Percentiles rank a stretch among this genome's conserved stretches.
Conservation (phyloP, 2,797 vertebrate species). For the Gymnopithys bicolor region DNA sequence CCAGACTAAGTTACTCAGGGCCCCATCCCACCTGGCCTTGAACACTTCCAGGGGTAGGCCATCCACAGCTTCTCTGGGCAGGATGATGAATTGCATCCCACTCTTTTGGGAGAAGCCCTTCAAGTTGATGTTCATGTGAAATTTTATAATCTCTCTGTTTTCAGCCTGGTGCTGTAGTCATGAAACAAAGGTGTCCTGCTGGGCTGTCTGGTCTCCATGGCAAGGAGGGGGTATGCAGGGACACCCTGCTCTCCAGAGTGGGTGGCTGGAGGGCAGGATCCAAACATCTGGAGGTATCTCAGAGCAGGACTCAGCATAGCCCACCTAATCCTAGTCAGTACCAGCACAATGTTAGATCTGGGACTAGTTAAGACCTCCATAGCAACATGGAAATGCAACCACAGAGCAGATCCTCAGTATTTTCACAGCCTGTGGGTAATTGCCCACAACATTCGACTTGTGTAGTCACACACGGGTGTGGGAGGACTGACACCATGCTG, state of each 20-base stretch:
- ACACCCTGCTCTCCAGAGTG: fast-evolving
- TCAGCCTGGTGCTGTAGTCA: neutral
- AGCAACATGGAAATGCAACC: neutral
- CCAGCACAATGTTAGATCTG: neutral
- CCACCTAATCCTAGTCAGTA: neutral
- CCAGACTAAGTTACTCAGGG: neutral
- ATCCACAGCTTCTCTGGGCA: neutral
- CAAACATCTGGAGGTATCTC: neutral
- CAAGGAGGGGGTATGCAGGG: neutral
- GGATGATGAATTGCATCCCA: neutral
- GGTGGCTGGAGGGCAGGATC: neutral
- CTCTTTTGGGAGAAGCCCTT: neutral
- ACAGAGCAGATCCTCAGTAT: neutral
- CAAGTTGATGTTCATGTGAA: neutral
- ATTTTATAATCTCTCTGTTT: neutral
- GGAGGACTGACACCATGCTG: neutral
- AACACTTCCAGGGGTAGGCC: neutral
- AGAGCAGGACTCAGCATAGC: fast-evolving
- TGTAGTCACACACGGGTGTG: neutral
- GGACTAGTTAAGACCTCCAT: neutral
- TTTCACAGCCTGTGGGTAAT: neutral
- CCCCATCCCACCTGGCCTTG: neutral
- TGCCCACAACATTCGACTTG: neutral
- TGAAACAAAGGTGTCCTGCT: neutral
- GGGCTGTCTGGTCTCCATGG: neutral